phyloP scores from a whole-genome alignment of 2,113 vertebrate species.

The Grallaria varia region DNA sequence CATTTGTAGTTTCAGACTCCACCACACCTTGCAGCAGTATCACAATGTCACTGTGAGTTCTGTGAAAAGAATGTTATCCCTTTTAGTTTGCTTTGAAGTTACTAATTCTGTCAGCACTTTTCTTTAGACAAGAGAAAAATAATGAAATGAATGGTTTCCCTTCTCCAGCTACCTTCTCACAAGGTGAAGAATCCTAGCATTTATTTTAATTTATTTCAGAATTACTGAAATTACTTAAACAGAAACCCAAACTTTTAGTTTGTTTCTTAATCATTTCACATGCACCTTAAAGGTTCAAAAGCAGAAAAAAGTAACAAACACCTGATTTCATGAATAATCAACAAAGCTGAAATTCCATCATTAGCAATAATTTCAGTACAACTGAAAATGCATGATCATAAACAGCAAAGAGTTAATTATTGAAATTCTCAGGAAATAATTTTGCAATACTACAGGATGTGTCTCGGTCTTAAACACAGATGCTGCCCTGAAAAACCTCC shows the following conservation, averaged over 20 bases:
- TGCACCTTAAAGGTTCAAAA: background rate
- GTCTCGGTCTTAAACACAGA: background rate
- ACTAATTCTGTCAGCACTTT: background rate
- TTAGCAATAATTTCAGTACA: background rate
- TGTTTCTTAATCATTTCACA: background rate
- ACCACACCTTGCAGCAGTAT: background rate
- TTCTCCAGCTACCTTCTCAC: background rate
- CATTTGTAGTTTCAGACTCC: background rate
- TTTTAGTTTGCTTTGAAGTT: background rate
- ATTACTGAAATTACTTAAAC: background rate
- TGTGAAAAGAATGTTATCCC: background rate
- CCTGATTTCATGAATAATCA: background rate
- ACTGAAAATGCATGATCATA: background rate
- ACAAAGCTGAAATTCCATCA: background rate
- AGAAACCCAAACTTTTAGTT: background rate
- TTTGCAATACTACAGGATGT: background rate
- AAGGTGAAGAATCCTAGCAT: background rate
- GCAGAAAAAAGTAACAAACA: background rate
- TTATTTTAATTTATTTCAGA: background rate
- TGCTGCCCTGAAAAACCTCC: background rate
- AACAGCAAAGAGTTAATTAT: background rate
- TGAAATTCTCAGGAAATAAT: background rate
- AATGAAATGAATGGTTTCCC: background rate
- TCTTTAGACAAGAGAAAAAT: background rate
- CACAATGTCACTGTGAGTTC: fast-evolving